Percentiles rank a stretch among this genome's conserved stretches.
Conservation (phyloP, 2,797 vertebrate species). For the Peromyscus attwateri region DNA sequence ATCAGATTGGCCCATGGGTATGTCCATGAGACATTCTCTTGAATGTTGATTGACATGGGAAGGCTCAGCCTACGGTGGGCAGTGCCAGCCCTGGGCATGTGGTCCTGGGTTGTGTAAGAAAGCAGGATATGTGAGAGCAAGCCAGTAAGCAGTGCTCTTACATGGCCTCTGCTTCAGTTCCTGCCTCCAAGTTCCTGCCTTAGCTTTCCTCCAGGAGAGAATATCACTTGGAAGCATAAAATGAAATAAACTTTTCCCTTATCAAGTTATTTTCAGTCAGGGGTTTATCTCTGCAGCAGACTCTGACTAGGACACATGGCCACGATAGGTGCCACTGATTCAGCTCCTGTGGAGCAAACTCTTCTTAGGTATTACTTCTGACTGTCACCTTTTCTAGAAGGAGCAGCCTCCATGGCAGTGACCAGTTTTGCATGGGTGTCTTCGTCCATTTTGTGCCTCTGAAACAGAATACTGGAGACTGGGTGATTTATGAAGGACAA, state of each 20-base stretch:
- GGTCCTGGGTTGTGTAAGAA: background rate
- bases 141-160: background rate
- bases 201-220: background rate
- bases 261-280: background rate
- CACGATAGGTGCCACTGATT: background rate
- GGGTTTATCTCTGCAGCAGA: background rate
- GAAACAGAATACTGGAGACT: background rate
- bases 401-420: background rate
- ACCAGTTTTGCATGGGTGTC: background rate
- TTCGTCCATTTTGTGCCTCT: background rate
- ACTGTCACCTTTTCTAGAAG: background rate
- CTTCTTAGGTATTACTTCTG: background rate
- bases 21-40: background rate
- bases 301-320: background rate
- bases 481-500: background rate
- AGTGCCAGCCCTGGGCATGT: background rate
- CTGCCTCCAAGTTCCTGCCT: background rate
- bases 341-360: background rate
- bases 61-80: background rate
- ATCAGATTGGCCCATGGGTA: background rate
- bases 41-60: background rate
- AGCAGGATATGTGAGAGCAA: background rate
- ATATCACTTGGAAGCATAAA: background rate
- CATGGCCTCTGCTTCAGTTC: background rate
- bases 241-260: too few species aligned